Base-by-base conservation (phyloP, 2,113 vertebrate species). In the Indicator maculatus region DNA sequence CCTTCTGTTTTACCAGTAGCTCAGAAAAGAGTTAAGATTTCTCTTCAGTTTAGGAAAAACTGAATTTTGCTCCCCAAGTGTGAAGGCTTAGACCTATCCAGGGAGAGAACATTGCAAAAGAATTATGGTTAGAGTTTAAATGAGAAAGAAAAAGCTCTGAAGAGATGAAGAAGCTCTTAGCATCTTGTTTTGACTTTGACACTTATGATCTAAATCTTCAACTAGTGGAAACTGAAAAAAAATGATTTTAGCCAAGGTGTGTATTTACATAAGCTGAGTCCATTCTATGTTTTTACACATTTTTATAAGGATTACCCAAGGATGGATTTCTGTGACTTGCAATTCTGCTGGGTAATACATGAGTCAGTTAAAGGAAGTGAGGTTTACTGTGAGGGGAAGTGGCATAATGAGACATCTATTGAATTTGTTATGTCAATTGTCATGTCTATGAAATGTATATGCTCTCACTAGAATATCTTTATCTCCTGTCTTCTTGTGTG, bases 381-480 rank as follows among this genome's bases (percentile, higher is more conserved):
- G 24, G 3, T 31, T 33, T 9, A 28, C 8, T 26, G 8, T 17
- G 11, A 86, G 21, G 5, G 4, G 26, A 56, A 69, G 16, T 33
- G 36, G 20, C 9, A 80, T 50, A 89, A 76, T 5, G 27, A 9
- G 13, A 2, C 9, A 61, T 28, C 17, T 4, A 9, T 6, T 67
- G 36, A 52, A 19, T 52, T 74, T 56, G 2, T 72, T 61, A 11
- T 33, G 26, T 3, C 8, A 74, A 1, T 14, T 56, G 8, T 6
- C 7, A 56, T 6, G 5, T 39, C 1, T 4, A 50, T 63, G 41
- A 80, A 89, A 23, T 4, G 4, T 60, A 1, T 4, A 20, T 8
- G 6, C 1, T 23, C 8, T 61, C 1, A 0, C 7, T 38, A n/a
- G 0, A 8, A 53, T 74, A 86, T 67, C 15, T 47, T 50, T 28